A percentile compares a stretch with the other conserved stretches of the same genome.
These are phyloP conservation scores for Oryctolagus cuniculus DNA, from an alignment of 2,113 vertebrate species.

Conservation along the genomic window mOryCun1.1 NC_091436.1:161446001-161446500, in stretches of 20 bases:
- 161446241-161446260: slow-evolving; percentile 70
- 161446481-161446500: neutral
- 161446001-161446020: slow-evolving; percentile 44
- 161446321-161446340: slow-evolving; percentile 80
- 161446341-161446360: slow-evolving; percentile 75
- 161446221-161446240: slow-evolving; percentile 64
- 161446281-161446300: slow-evolving; percentile 77
- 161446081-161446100: neutral
- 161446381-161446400: slow-evolving; percentile 62
- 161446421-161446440: slow-evolving; percentile 41
- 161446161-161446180: slow-evolving; percentile 62
- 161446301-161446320: slow-evolving; percentile 84
- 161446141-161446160: slow-evolving; percentile 49
- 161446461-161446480: neutral
- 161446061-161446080: neutral
- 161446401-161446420: slow-evolving; percentile 74
- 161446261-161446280: slow-evolving; percentile 75
- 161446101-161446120: neutral
- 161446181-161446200: slow-evolving; percentile 60
- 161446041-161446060: neutral
- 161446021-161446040: slow-evolving; percentile 4
- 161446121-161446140: slow-evolving; percentile 28
- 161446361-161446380: slow-evolving; percentile 75
- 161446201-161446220: slow-evolving; percentile 76
- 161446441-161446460: neutral